These are phyloP conservation scores for Apodemia hepburni DNA, from an alignment of 2,888 invertebrate genomes.

Conservation along the genomic window DNA sequence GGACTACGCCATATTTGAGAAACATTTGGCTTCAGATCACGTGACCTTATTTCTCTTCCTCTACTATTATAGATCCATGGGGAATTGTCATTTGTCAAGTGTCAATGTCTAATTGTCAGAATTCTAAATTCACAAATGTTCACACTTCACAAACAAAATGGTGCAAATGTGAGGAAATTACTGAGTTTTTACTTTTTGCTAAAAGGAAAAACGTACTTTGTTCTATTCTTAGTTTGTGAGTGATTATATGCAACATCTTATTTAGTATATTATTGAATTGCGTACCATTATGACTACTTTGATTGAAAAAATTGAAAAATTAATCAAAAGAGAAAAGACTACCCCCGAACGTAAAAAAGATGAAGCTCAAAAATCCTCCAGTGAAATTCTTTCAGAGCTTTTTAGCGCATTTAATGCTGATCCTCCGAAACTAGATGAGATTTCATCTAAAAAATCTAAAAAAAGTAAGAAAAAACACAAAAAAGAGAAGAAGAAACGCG, in stretches of 20 bases:
- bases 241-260: not conserved
- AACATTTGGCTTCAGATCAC: too few relatives aligned
- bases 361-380: conserved; percentile 82
- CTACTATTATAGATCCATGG: too few relatives aligned
- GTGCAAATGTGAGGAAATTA: not conserved
- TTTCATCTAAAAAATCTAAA: conserved; percentile 63
- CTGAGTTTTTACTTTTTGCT: not conserved
- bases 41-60: too few relatives aligned
- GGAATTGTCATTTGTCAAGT: not conserved
- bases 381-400: conserved; percentile 90
- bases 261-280: not conserved
- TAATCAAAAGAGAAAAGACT: conserved; percentile 69
- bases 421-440: conserved; percentile 79
- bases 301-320: conserved; percentile 65
- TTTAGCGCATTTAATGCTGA: conserved; percentile 89
- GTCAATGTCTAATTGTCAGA: not conserved
- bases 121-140: too few relatives aligned
- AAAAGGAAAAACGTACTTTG: not conserved
- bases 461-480: conserved; percentile 83
- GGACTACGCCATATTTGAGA: too few relatives aligned
- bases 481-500: conserved; percentile 77
- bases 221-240: not conserved
- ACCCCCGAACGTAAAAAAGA: conserved; percentile 65
- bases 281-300: conserved; percentile 50
- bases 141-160: not conserved